A percentile compares a stretch with the other conserved stretches of the same genome.
phyloP scores from a whole-genome alignment of 2,888 invertebrate species.

The Parnassius orleans region DNA sequence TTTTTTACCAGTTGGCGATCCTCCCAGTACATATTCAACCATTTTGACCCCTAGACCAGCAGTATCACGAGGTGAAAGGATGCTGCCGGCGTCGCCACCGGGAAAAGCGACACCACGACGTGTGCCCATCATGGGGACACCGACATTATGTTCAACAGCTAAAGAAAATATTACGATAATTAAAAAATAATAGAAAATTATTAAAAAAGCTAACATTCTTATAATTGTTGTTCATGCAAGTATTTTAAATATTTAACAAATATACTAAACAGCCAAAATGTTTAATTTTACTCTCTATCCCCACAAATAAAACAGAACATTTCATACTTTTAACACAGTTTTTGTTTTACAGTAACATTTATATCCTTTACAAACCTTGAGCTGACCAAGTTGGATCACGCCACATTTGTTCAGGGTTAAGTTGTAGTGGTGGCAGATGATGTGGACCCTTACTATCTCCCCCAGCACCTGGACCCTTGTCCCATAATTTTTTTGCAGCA shows the following conservation, averaged over 20 bases:
- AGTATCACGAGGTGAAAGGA: conserved; percentile 91
- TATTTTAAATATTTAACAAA: too few species aligned
- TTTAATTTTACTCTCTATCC: too few species aligned
- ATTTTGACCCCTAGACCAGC: conserved; percentile 97
- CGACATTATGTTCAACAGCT: conserved; percentile 68
- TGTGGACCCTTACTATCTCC: conserved; percentile 88
- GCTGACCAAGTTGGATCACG: conserved; percentile 96
- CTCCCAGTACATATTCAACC: conserved; percentile 98
- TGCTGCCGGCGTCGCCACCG: conserved; percentile 82
- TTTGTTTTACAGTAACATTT: too few species aligned
- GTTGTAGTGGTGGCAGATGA: conserved; percentile 87
- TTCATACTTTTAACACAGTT: too few species aligned
- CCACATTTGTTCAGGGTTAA: conserved; percentile 91
- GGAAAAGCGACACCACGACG: conserved; percentile 85
- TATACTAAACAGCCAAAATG: too few species aligned
- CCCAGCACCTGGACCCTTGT: conserved; percentile 86
- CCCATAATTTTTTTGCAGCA: conserved; percentile 96
- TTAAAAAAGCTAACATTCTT: conserved; percentile 18
- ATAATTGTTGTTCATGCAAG: background rate
- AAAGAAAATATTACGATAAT: conserved; percentile 24
- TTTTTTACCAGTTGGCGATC: conserved; percentile 87
- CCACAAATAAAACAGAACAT: too few species aligned
- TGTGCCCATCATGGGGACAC: conserved; percentile 84
- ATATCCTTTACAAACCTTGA: conserved; percentile 81
- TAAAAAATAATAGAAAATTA: conserved; percentile 11